Evolutionary conservation across 2,113 vertebrate genomes (phyloP).

Genomic region (Phylloscopus whistleri): DNA sequence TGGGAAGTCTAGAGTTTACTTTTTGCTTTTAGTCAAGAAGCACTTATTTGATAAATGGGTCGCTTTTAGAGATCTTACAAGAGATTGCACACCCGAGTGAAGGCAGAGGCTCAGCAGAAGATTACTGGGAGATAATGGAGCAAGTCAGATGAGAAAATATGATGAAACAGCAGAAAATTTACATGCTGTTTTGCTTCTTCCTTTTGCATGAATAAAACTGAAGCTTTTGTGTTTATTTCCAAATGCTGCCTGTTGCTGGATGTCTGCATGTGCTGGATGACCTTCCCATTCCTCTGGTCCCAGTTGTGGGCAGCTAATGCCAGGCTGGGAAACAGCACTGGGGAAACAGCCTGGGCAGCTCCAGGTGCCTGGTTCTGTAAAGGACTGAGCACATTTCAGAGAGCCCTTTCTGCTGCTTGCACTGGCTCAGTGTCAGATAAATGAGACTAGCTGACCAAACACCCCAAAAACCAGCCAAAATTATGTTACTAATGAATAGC

Average conservation of each 20-base stretch:
- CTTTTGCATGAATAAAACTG: neutral
- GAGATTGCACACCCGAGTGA: neutral
- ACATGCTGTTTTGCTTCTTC: neutral
- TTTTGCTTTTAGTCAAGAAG: neutral
- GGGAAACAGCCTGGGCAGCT: neutral
- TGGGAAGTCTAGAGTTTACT: neutral
- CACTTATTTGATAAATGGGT: constrained; percentile 26
- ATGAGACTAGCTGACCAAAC: neutral
- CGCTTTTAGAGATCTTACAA: neutral
- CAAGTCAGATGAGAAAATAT: constrained; percentile 35
- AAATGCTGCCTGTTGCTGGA: neutral
- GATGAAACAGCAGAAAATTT: constrained; percentile 50
- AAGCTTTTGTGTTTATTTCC: neutral
- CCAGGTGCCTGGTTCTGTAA: neutral
- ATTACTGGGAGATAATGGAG: constrained; percentile 38
- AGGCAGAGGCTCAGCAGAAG: neutral
- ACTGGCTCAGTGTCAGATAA: neutral
- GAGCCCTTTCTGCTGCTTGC: neutral
- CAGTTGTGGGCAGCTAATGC: neutral
- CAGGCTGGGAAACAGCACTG: neutral
- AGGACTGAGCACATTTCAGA: neutral
- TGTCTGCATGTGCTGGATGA: rapidly evolving
- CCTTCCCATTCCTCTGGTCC: neutral
- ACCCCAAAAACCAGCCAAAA: neutral
- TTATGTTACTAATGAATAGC: neutral